Evolutionary conservation across 2,797 vertebrate species (phyloP).

Genomic region (Perodicticus potto): DNA sequence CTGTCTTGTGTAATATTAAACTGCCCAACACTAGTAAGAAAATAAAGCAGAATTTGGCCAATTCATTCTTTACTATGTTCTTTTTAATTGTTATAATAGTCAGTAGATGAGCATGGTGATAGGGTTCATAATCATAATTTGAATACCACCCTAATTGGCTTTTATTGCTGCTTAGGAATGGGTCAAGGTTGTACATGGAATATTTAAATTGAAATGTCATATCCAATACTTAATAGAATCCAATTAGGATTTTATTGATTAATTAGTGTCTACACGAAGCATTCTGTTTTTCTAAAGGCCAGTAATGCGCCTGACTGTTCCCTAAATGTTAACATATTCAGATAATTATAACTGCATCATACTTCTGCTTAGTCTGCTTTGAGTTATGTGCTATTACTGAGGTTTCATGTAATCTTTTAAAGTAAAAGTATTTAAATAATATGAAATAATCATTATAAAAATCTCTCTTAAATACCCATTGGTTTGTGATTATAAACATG

Average conservation of each 20-base stretch:
- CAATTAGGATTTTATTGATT: constrained; percentile 84
- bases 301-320: constrained; percentile 78
- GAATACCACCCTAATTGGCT: constrained; percentile 57
- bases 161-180: constrained; percentile 69
- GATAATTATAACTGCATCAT: constrained; percentile 78
- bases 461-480: constrained; percentile 64
- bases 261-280: constrained; percentile 79
- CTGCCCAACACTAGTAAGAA: not conserved
- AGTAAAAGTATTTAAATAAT: constrained; percentile 78
- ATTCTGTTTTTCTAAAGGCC: constrained; percentile 83
- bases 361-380: constrained; percentile 74
- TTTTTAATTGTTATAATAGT: constrained; percentile 59
- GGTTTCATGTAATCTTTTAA: constrained; percentile 79
- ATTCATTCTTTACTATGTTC: not conserved
- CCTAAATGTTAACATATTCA: constrained; percentile 88
- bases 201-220: constrained; percentile 76
- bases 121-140: constrained; percentile 64
- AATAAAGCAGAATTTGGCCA: not conserved
- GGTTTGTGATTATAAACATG: constrained; percentile 56
- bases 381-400: constrained; percentile 75
- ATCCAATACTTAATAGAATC: constrained; percentile 73
- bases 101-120: constrained; percentile 13
- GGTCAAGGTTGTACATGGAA: constrained; percentile 71
- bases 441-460: constrained; percentile 74
- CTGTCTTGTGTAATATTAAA: not conserved